Percentiles rank a stretch among this genome's conserved stretches.
These are phyloP conservation scores for Lithophane leautieri DNA, from an alignment of 2,888 invertebrate species.

Conservation along the genomic window DNA sequence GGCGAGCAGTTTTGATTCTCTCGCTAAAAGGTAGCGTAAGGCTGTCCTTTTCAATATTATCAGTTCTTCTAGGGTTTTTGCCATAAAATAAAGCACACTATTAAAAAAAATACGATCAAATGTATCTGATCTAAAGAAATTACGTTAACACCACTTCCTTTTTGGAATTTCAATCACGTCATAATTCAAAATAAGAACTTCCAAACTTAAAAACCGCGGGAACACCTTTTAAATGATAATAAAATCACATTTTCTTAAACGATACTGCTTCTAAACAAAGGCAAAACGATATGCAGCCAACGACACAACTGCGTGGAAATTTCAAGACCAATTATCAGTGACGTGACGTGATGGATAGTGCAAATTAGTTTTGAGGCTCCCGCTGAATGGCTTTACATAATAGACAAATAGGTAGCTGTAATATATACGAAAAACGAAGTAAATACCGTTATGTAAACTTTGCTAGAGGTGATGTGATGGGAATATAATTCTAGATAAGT, in stretches of 20 bases:
- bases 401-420: slow-evolving; percentile 27
- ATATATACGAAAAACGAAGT: slow-evolving; percentile 15
- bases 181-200: slow-evolving; percentile 15
- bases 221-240: slow-evolving; percentile 26
- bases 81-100: slow-evolving; percentile 75
- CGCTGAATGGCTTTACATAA: slow-evolving; percentile 50
- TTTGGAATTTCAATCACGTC: slow-evolving; percentile 18
- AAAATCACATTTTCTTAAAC: slow-evolving; percentile 47
- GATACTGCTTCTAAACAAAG: slow-evolving; percentile 43
- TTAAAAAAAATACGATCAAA: neutral
- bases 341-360: slow-evolving; percentile 68
- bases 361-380: slow-evolving; percentile 55
- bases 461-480: slow-evolving; percentile 9
- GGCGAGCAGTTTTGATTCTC: slow-evolving; percentile 80
- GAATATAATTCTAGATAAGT: slow-evolving; percentile 14
- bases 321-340: slow-evolving; percentile 77
- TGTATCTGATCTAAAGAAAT: neutral
- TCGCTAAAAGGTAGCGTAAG: slow-evolving; percentile 78
- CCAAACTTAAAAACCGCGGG: slow-evolving; percentile 5
- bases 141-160: neutral
- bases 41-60: slow-evolving; percentile 80
- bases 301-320: slow-evolving; percentile 68
- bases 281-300: slow-evolving; percentile 46
- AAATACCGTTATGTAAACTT: slow-evolving; percentile 47
- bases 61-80: slow-evolving; percentile 81